Evolutionary conservation across 2,888 invertebrate species (phyloP).

Genomic region (Noctua fimbriata): DNA sequence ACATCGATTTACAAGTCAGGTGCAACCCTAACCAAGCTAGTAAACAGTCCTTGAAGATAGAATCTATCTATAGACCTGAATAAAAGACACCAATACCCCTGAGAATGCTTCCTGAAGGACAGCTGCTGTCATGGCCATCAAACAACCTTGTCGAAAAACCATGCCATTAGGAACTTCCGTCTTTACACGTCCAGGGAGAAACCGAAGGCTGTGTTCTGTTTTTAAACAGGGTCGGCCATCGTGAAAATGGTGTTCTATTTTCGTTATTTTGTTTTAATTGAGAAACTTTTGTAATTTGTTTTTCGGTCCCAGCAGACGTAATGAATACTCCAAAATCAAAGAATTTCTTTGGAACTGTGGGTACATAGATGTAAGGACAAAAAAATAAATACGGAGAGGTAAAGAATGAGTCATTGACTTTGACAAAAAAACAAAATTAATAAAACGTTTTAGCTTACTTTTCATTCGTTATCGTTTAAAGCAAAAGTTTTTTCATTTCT

Average conservation of each 20-base stretch:
- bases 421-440: constrained; percentile 8
- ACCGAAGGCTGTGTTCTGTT: not conserved
- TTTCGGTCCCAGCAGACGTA: not conserved
- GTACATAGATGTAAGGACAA: not conserved
- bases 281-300: constrained; percentile 11
- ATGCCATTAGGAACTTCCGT: constrained; percentile 39
- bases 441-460: constrained; percentile 20
- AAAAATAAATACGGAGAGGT: not conserved
- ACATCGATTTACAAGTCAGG: not conserved
- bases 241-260: not conserved
- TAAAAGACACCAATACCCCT: constrained; percentile 17
- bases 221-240: not conserved
- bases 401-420: not conserved
- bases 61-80: not conserved
- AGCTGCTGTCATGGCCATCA: constrained; percentile 40
- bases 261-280: constrained; percentile 13
- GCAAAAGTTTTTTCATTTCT: constrained; percentile 35
- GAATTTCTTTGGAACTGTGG: not conserved
- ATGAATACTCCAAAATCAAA: not conserved
- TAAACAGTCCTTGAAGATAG: constrained; percentile 14
- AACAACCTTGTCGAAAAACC: constrained; percentile 43
- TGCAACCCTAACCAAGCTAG: not conserved
- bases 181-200: not conserved
- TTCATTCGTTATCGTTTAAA: constrained; percentile 26
- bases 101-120: constrained; percentile 40